A percentile compares a stretch with the other conserved stretches of the same genome.
These are phyloP conservation scores for Samia ricini DNA, from an alignment of 1,140 invertebrate species.

Conservation along the genomic window DNA sequence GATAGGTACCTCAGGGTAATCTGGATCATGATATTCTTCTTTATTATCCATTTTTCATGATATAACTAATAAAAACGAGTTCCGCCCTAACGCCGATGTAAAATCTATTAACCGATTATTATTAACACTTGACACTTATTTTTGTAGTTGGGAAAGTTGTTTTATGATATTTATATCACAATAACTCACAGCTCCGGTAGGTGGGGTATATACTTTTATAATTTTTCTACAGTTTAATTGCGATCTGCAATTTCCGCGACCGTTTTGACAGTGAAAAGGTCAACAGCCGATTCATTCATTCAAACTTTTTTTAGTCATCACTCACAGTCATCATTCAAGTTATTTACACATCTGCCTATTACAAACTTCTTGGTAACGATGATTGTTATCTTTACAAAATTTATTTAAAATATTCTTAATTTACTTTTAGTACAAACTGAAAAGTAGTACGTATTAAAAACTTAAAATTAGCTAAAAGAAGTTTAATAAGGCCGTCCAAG, in stretches of 20 bases:
- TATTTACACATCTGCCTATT: neutral
- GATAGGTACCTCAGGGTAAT: conserved; percentile 54
- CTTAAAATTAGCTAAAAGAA: too few species aligned
- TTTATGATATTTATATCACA: conserved; percentile 23
- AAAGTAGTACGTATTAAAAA: too few species aligned
- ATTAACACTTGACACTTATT: conserved; percentile 18
- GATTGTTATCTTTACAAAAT: too few species aligned
- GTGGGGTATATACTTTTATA: conserved; percentile 17
- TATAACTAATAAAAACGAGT: conserved; percentile 28
- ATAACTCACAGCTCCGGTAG: conserved; percentile 25
- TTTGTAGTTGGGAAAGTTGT: conserved; percentile 3
- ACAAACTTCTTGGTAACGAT: neutral
- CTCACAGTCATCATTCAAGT: too few species aligned
- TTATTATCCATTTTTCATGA: conserved; percentile 54
- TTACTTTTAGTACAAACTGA: too few species aligned
- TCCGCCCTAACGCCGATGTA: conserved; percentile 31
- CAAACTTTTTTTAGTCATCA: conserved; percentile 1
- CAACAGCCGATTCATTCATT: conserved; percentile 45
- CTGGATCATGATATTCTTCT: conserved; percentile 65
- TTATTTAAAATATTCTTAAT: too few species aligned
- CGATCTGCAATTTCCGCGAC: conserved; percentile 39
- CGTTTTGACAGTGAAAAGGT: conserved; percentile 45
- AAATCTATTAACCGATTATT: conserved; percentile 10
- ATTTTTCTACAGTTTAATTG: conserved; percentile 30
- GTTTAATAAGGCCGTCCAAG: too few species aligned